A percentile compares a stretch with the other conserved stretches of the same genome.
Conservation (phyloP, 2,113 vertebrate genomes). For the Dendropsophus ebraccatus region DNA sequence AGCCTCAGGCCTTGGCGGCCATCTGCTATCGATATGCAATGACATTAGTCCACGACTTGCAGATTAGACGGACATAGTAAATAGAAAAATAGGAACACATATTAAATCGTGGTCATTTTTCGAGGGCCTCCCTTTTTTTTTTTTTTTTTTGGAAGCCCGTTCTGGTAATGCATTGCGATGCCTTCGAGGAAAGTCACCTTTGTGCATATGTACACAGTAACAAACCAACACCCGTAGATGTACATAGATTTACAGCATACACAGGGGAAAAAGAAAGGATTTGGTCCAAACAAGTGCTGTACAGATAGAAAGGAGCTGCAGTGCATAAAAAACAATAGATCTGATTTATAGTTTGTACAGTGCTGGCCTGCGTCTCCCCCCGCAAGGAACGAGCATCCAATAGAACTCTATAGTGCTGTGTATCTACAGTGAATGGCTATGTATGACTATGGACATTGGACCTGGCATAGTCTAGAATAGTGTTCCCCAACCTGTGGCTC, state of each 20-base stretch:
- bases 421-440: slow-evolving; percentile 5
- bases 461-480: not conserved
- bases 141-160: not conserved
- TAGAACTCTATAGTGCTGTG: not conserved
- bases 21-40: slow-evolving; percentile 23
- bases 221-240: not conserved
- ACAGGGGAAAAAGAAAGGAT: not conserved
- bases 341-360: slow-evolving; percentile 35
- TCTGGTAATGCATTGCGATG: not conserved
- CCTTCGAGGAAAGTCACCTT: not conserved
- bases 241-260: slow-evolving; percentile 34
- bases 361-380: slow-evolving; percentile 22
- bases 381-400: not conserved
- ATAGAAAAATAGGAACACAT: slow-evolving; percentile 30
- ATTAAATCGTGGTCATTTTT: slow-evolving; percentile 1
- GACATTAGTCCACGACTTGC: slow-evolving; percentile 17
- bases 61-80: not conserved
- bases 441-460: not conserved
- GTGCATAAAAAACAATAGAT: slow-evolving; percentile 24
- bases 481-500: too few relatives aligned
- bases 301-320: slow-evolving; percentile 38
- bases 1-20: slow-evolving; percentile 23
- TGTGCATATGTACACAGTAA: slow-evolving; percentile 43
- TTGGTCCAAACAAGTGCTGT: slow-evolving; percentile 55
- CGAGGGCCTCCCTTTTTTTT: not conserved